Evolutionary conservation across 2,797 vertebrate genomes (phyloP).

Genomic region (Eulemur albifrons): DNA sequence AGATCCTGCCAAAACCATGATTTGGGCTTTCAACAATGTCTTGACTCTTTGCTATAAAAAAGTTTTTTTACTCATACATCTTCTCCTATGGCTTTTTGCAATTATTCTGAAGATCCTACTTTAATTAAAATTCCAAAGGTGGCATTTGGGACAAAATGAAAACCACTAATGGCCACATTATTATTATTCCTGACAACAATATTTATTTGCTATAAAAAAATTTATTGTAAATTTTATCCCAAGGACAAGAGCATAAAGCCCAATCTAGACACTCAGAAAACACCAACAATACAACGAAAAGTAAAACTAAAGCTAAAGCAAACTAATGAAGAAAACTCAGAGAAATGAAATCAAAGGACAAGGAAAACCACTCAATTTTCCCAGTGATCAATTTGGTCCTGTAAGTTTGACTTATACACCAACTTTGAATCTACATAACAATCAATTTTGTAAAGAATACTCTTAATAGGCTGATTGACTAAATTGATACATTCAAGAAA

Average conservation of each 20-base stretch:
- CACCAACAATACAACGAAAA: neutral
- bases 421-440: neutral
- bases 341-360: neutral
- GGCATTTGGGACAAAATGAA: neutral
- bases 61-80: neutral
- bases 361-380: neutral
- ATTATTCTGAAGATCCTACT: neutral
- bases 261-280: constrained; percentile 29
- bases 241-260: neutral
- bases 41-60: neutral
- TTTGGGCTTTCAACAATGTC: neutral
- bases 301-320: neutral
- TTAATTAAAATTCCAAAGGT: neutral
- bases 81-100: neutral
- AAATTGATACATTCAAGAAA: neutral
- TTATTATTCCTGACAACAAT: neutral
- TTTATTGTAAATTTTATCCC: neutral
- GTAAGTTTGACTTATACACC: neutral
- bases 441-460: neutral
- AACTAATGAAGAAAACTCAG: neutral
- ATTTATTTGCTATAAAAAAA: neutral
- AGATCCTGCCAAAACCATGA: neutral
- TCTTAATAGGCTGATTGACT: neutral
- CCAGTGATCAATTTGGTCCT: neutral
- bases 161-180: neutral